Conservation (phyloP, 1,140 invertebrate species). For the Drosophila athabasca region DNA sequence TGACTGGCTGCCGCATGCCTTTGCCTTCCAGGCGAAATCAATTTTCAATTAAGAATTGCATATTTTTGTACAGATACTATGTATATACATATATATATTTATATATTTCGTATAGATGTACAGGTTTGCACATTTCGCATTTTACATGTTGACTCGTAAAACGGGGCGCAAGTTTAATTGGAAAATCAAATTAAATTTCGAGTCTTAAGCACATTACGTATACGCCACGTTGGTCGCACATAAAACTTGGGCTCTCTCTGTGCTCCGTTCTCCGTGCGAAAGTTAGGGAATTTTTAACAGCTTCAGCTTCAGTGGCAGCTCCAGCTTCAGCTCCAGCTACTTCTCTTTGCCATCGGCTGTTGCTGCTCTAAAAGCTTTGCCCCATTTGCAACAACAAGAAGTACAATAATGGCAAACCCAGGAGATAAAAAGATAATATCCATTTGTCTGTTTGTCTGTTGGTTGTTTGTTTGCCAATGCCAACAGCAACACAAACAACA, state of each 20-base stretch:
- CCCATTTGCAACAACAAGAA: constrained; percentile 63
- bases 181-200: constrained; percentile 66
- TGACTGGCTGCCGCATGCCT: too few species aligned
- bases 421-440: constrained; percentile 77
- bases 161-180: constrained; percentile 44
- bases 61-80: constrained; percentile 51
- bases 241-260: constrained; percentile 38
- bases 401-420: constrained; percentile 60
- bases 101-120: constrained; percentile 1
- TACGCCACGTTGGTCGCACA: constrained; percentile 48
- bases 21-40: constrained; percentile 40
- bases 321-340: not conserved
- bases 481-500: constrained; percentile 1
- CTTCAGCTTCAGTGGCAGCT: constrained; percentile 11
- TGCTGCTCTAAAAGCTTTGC: constrained; percentile 71
- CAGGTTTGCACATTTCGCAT: constrained; percentile 45
- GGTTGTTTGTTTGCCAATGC: constrained; percentile 9
- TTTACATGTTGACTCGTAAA: constrained; percentile 25
- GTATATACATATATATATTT: not conserved
- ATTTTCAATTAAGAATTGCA: constrained; percentile 71
- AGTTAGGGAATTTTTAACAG: constrained; percentile 47
- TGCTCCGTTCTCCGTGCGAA: not conserved
- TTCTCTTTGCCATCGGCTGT: constrained; percentile 31
- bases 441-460: constrained; percentile 70
- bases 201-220: constrained; percentile 63